Evolutionary conservation across 2,888 invertebrate species (phyloP), one percentile per base, ranked within the genome.

Genomic region (Agonopterix heracliana): DNA sequence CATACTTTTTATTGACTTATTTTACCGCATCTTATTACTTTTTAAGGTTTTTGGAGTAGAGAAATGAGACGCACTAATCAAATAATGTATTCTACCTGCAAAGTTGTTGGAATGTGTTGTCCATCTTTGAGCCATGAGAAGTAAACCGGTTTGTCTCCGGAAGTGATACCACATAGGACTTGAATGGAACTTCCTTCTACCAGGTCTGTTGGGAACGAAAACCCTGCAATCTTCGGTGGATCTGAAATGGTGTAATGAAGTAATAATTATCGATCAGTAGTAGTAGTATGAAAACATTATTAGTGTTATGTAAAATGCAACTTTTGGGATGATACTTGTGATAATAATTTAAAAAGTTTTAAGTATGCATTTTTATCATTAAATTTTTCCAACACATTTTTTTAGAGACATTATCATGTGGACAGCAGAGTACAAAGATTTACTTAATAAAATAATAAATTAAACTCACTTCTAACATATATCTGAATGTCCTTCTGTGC

Each of bases 191-290:
- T 93, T 52, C 95, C 94, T 88, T 96, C 93, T 68, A 94, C 93
- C 14, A 96, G 89, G 68, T 94, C 94, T 49, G 92, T 89, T 0
- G 96, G 95, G 72, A 97, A 96, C 34, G 89, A 90, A 75, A 97
- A 96, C 3, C 95, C 93, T 59, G 95, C 95, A 71, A 96, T 93
- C 66, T 95, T 93, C 5, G 96, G 96, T 9, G 96, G 95, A 89
- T 92, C 92, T 92, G 80, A 41, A 60, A 48, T 44, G n/a, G 2
- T 36, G n/a, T n/a, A n/a, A n/a, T n/a, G 34, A 11, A 14, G 17
- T 35, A 10, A 46, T 13, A 50, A 52, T 46, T 47, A 38, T 41
- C 41, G 41, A n/a, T 11, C n/a, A 4, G 4, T 41, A 41, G 26
- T 7, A 26, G 5, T 7, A 26, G 26, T 26, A 3, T 26, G 5